Conservation (phyloP, 2,797 vertebrate genomes). For the Crocidura indochinensis region DNA sequence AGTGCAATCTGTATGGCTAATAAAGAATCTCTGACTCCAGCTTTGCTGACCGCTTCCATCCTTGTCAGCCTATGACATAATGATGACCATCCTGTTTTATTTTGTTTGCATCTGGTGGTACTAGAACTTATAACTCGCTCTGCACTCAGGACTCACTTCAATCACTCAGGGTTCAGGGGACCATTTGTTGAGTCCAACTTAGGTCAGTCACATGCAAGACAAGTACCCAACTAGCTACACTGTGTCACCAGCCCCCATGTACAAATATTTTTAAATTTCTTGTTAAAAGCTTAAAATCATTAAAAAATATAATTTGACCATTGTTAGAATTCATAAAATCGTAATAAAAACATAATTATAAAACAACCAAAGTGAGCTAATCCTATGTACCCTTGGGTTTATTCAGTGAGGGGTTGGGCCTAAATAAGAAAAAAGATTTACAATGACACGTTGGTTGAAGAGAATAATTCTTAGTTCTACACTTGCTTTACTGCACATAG, state of each 20-base stretch:
- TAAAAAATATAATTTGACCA: constrained; percentile 14
- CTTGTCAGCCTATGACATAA: too few relatives aligned
- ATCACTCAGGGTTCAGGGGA: too few relatives aligned
- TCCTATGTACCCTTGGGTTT: not conserved
- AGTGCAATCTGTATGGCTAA: too few relatives aligned
- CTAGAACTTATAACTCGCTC: too few relatives aligned
- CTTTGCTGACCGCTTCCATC: too few relatives aligned
- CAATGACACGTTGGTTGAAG: not conserved
- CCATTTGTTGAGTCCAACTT: too few relatives aligned
- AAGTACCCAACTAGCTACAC: too few relatives aligned
- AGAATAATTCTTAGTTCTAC: not conserved
- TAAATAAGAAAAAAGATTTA: not conserved
- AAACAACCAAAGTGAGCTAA: not conserved
- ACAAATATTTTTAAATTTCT: not conserved
- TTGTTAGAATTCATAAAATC: constrained; percentile 51
- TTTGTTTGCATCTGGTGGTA: too few relatives aligned
- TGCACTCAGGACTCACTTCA: too few relatives aligned
- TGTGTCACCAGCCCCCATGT: too few relatives aligned
- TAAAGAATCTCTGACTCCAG: too few relatives aligned
- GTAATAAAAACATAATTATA: constrained; percentile 3
- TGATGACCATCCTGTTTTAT: not conserved
- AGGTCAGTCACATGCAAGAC: too few relatives aligned
- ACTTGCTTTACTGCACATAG: not conserved
- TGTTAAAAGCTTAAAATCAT: constrained; percentile 62
- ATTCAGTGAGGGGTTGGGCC: not conserved